These are phyloP conservation scores for Apaloderma vittatum DNA, from an alignment of 2,113 vertebrate species.

Conservation along the genomic window DNA sequence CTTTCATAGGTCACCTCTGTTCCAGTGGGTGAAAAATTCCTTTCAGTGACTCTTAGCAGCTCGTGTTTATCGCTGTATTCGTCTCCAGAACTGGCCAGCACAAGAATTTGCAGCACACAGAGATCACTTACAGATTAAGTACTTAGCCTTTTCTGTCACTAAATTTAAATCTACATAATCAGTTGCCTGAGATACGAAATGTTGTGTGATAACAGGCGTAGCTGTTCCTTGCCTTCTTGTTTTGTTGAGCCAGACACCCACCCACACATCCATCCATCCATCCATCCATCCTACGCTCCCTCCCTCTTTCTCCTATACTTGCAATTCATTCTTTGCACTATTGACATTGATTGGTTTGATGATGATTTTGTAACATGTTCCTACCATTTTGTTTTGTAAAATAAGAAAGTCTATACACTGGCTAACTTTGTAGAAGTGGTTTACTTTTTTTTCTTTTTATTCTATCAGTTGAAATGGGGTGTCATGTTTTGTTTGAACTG, in stretches of 20 bases:
- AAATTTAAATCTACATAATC: background rate
- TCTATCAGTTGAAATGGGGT: slow-evolving; percentile 51
- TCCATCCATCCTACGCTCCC: background rate
- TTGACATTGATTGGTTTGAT: slow-evolving; percentile 53
- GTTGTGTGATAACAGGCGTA: background rate
- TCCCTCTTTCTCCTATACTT: background rate
- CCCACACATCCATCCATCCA: background rate
- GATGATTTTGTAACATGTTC: slow-evolving; percentile 74
- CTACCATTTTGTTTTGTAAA: slow-evolving; percentile 73
- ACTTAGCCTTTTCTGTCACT: background rate
- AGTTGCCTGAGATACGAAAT: background rate
- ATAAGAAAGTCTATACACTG: slow-evolving; percentile 83
- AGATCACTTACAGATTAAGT: background rate
- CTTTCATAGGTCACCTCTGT: background rate
- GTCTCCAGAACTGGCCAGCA: background rate
- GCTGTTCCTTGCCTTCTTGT: background rate
- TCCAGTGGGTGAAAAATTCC: background rate
- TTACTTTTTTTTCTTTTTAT: slow-evolving; percentile 14
- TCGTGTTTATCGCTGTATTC: background rate
- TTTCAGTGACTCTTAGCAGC: background rate
- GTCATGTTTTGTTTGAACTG: slow-evolving; percentile 55
- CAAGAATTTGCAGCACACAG: background rate
- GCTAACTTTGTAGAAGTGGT: slow-evolving; percentile 66
- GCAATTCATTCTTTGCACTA: slow-evolving; percentile 74
- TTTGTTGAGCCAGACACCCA: background rate